Base-by-base conservation (phyloP, 2,888 invertebrate species). In the Teinopalpus imperialis region DNA sequence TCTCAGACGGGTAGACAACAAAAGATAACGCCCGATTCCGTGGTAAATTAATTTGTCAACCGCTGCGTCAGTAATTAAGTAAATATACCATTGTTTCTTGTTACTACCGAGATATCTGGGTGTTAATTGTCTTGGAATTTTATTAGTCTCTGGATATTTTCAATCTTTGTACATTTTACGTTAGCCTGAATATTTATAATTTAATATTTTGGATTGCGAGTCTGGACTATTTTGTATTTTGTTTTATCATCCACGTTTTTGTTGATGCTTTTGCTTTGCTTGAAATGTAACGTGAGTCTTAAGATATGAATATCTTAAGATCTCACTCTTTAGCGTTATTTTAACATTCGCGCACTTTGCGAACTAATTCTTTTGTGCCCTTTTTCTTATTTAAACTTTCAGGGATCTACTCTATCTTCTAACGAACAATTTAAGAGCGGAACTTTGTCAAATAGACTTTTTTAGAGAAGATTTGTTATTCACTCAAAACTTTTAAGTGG, bases 401-500 rank as follows among this genome's bases (percentile, higher is more conserved):
- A 77, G 77, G 72, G 71, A 74, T 74, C 74, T 74, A 63, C 67
- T 71, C 69, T 69, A 70, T 74, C 75, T 74, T 67, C 72, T 63
- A 68, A 75, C 75, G 77, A 81, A 85, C 82, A 85, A 81, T 86
- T 85, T 82, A 82, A 79, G 81, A 71, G 80, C 66, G 67, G 71
- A 83, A 87, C 82, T 86, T 78, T 64, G 63, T 57, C 66, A 72
- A 78, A 81, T 76, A 79, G 77, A 85, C 82, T 86, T 82, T 85
- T n/a, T 79, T 71, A 61, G 70, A 75, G 69, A 68, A 82, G 86
- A 85, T 87, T 86, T 87, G 86, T 86, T 86, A 86, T 86, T 85
- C 85, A 81, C 79, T 85, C 74, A 74, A 79, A 86, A 86, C 73
- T 86, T 87, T 86, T 83, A 86, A 86, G 86, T 83, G 85, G 75